A percentile compares a stretch with the other conserved stretches of the same genome.
Evolutionary conservation across 1,140 invertebrate genomes (phyloP).

Genomic region (Apis cerana): DNA sequence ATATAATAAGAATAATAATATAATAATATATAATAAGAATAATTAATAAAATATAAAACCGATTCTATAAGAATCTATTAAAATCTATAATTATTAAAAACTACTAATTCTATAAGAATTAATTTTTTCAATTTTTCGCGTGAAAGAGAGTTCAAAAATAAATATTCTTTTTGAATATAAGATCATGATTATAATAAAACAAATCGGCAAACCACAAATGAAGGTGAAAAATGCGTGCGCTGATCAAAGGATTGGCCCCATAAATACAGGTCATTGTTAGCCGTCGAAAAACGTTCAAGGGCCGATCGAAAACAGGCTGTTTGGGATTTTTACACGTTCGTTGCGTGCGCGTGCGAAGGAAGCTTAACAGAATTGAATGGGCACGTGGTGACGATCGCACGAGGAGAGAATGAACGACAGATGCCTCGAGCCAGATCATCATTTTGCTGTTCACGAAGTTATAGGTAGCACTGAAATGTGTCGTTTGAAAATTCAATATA

Average conservation of each 20-base stretch:
- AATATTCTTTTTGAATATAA: neutral
- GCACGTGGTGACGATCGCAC: constrained; percentile 16
- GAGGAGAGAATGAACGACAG: neutral
- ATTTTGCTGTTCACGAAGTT: neutral
- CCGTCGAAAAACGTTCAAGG: neutral
- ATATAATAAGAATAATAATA: too few species aligned
- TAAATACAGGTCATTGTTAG: constrained; percentile 9
- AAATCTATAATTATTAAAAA: too few species aligned
- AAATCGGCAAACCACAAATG: neutral
- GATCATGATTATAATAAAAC: neutral
- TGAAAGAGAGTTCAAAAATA: neutral
- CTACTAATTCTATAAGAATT: too few species aligned
- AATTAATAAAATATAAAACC: neutral
- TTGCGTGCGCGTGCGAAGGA: constrained; percentile 7
- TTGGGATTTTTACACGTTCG: constrained; percentile 21
- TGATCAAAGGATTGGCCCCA: neutral
- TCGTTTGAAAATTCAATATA: neutral
- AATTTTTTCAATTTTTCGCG: neutral
- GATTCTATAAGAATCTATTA: neutral
- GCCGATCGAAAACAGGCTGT: neutral
- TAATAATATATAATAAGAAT: too few species aligned
- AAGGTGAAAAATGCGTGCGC: constrained; percentile 13
- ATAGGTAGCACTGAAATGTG: neutral
- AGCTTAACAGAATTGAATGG: constrained; percentile 7
- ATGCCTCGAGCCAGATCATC: neutral